Base-by-base conservation (phyloP, 2,888 invertebrate species). In the Oxytorus armatus region DNA sequence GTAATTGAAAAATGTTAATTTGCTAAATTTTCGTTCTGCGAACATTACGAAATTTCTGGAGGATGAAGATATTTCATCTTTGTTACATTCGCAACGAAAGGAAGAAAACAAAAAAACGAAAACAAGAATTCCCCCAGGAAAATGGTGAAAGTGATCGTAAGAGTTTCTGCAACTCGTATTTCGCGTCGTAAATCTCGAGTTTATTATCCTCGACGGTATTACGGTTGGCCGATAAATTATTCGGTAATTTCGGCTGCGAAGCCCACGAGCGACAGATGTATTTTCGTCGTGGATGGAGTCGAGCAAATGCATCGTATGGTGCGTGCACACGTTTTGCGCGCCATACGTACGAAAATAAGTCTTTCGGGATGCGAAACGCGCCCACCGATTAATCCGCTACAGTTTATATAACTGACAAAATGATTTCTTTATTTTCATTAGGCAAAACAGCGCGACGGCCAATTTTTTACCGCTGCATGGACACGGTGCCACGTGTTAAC, bases 201-300 rank as follows among this genome's bases (percentile, higher is more conserved):
- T 69, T 49, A 51, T 57, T 16, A 39, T 51, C 14, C 51, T 14
- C 0, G 21, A 61, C 39, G 23, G n/a, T 18, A 25, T n/a, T n/a
- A 47, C n/a, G n/a, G 16, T 36, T 47, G 21, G 33, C 44, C 73
- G 36, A 78, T 78, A 73, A 78, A 78, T 78, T 68, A 73, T 61
- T 39, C 68, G 73, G 73, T 61, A 68, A 78, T 78, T 73, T 73
- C 23, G 29, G 8, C 39, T 61, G 49, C n/a, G 51, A 59, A 18
- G 23, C 53, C 16, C 25, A 33, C 47, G 21, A 44, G 76, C 51
- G 66, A 57, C 51, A 36, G 11, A 61, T 73, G 78, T 78, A 78
- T 78, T 78, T 73, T 78, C 68, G 78, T 73, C 66, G 14, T 11
- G 33, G 42, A 42, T 59, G 44, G 55, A 36, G n/a, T 33, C 33